phyloP scores from a whole-genome alignment of 2,797 vertebrate genomes.

The Caiman crocodilus region DNA sequence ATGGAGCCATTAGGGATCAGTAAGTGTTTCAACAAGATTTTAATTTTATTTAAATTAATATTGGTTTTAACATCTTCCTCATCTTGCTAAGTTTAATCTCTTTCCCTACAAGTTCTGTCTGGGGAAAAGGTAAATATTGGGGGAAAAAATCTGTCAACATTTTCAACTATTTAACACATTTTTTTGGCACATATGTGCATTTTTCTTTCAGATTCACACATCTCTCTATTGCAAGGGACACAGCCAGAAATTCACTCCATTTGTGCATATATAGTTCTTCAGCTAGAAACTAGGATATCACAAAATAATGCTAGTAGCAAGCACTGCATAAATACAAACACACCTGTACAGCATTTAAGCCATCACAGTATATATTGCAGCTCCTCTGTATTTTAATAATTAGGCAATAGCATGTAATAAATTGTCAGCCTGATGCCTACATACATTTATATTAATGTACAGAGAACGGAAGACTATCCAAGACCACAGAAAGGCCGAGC shows the following conservation, averaged over 20 bases:
- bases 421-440: conserved; percentile 18
- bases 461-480: conserved; percentile 17
- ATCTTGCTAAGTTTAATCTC: background rate
- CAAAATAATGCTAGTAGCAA: too few species aligned
- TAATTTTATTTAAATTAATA: background rate
- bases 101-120: background rate
- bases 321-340: background rate
- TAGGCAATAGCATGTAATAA: conserved; percentile 63
- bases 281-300: too few species aligned
- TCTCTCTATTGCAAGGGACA: background rate
- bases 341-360: accelerated
- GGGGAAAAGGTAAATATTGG: background rate
- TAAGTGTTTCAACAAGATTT: background rate
- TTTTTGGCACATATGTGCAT: background rate
- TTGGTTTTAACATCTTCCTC: background rate
- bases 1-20: background rate
- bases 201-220: background rate
- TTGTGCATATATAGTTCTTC: background rate
- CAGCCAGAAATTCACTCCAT: background rate
- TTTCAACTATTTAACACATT: background rate
- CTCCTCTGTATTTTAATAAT: background rate
- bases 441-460: conserved; percentile 38
- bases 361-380: accelerated
- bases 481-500: conserved; percentile 40
- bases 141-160: accelerated